These are phyloP conservation scores for Micrastur ruficollis DNA, from an alignment of 2,797 vertebrate species.

Conservation along the genomic window DNA sequence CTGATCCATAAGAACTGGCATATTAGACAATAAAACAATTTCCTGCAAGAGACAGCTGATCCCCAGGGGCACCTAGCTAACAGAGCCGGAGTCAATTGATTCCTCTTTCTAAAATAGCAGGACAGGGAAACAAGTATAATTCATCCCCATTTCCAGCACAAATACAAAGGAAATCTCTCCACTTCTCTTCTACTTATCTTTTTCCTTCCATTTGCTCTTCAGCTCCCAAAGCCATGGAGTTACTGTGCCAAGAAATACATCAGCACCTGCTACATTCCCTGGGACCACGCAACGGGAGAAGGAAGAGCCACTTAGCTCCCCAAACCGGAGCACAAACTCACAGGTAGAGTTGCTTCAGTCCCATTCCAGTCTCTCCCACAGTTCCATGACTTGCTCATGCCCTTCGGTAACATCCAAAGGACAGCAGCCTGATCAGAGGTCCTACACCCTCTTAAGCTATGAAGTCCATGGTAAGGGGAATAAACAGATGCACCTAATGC, in stretches of 20 bases:
- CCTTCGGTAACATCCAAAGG: neutral
- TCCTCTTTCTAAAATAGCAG: neutral
- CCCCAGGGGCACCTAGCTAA: neutral
- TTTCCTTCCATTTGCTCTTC: neutral
- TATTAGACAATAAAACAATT: neutral
- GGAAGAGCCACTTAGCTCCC: neutral
- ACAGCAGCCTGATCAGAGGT: neutral
- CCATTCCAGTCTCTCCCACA: neutral
- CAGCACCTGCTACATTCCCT: neutral
- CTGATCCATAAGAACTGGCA: neutral
- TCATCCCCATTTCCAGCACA: neutral
- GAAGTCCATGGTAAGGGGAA: neutral
- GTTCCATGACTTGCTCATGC: neutral
- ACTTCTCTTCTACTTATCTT: neutral
- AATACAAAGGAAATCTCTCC: neutral
- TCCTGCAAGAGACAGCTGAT: neutral
- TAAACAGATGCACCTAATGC: neutral
- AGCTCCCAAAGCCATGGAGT: neutral
- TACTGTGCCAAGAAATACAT: neutral
- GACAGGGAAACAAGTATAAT: neutral
- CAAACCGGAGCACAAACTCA: accelerated
- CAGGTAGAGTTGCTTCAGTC: too few species aligned
- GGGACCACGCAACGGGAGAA: accelerated
- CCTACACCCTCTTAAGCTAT: too few species aligned
- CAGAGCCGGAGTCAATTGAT: neutral